Base-by-base conservation (phyloP, 2,797 vertebrate genomes). In the Pangasius macronema region DNA sequence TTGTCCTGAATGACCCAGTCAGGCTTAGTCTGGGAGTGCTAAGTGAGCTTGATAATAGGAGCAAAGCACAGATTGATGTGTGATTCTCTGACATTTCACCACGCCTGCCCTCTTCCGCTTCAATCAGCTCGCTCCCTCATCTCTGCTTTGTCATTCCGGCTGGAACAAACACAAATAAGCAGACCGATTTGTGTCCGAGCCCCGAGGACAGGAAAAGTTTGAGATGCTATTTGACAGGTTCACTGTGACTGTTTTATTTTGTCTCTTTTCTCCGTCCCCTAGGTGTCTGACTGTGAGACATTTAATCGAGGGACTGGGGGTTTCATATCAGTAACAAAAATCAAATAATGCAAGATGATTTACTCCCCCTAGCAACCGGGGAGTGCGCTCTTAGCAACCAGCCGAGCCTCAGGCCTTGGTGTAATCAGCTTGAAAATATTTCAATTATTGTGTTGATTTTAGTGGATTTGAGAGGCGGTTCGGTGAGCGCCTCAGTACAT, bases 361-460 rank as follows among this genome's bases (percentile, higher is more conserved):
- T 99, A 99, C 98, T 99, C 97, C 98, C 98, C 98, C 97, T 99
- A 99, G 99, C 99, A 99, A 99, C 99, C 97, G 92, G 95, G 97
- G 98, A 98, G 97, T 97, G 95, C 96, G 97, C 98, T 97, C 98
- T 98, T 99, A 99, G 98, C 98, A 99, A 99, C 97, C 98, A 97
- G 97, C 97, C 97, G 96, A 96, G 97, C 98, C 97, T 97, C 95
- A 91, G 98, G 98, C 97, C 97, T 96, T 95, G 95, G 97, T 98
- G 99, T 99, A 99, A 99, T 99, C 99, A 99, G 99, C 97, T 99
- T 99, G 99, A 99, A 99, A 99, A 99, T 99, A 99, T 99, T 99
- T 99, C 99, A 99, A 99, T 99, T 99, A 99, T 99, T 99, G 98
- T 99, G 99, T 99, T 99, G 99, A 99, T 99, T 99, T 99, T 99